A percentile compares a stretch with the other conserved stretches of the same genome.
Evolutionary conservation across 2,797 vertebrate genomes (phyloP).

Genomic region (Enteromius anoplus): DNA sequence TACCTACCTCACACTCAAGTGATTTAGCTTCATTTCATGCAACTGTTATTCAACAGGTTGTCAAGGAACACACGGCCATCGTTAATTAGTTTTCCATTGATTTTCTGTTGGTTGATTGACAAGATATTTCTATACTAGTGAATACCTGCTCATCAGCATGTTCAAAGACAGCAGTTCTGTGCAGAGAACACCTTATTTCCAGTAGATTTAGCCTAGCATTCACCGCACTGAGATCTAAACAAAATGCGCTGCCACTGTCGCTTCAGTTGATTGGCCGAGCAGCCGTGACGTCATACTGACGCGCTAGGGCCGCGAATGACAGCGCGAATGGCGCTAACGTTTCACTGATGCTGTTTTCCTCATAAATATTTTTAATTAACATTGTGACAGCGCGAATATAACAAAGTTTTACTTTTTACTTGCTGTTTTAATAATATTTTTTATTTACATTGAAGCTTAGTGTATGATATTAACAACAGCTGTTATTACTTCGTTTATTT

Average conservation of each 20-base stretch:
- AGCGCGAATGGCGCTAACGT: constrained; percentile 56
- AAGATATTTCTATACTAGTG: neutral
- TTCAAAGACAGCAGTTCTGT: neutral
- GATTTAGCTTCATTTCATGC: constrained; percentile 3
- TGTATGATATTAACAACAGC: neutral
- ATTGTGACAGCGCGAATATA: no score
- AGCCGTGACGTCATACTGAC: neutral
- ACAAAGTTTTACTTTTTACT: neutral
- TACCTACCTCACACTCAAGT: neutral
- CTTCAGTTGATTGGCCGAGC: constrained; percentile 68
- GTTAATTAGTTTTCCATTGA: neutral
- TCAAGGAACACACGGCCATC: constrained; percentile 11
- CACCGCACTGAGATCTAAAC: constrained; percentile 36
- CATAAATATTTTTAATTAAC: neutral
- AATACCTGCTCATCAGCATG: neutral
- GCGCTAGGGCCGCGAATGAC: constrained; percentile 58
- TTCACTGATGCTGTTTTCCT: constrained; percentile 61
- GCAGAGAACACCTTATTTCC: neutral
- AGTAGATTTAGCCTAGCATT: constrained; percentile 40
- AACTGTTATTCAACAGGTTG: constrained; percentile 65
- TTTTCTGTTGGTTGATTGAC: neutral
- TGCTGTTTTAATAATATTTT: neutral
- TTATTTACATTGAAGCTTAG: neutral
- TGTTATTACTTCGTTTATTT: neutral
- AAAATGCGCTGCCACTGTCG: constrained; percentile 53